Conservation (phyloP, 1,140 invertebrate genomes). For the Drosophila malerkotliana region DNA sequence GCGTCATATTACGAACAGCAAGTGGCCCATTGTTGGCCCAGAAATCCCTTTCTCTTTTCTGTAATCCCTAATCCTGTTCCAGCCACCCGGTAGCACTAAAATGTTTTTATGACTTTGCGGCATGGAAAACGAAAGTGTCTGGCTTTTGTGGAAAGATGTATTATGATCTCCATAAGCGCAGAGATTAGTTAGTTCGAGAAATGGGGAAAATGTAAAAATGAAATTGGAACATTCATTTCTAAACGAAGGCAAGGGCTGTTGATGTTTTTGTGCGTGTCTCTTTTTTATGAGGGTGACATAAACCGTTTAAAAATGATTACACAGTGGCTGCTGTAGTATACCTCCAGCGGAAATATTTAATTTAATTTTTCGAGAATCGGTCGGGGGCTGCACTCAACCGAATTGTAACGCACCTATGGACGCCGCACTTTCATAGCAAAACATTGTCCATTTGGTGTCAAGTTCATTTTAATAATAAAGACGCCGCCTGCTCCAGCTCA, state of each 20-base stretch:
- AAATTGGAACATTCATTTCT: background rate
- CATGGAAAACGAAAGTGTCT: conserved; percentile 54
- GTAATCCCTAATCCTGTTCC: conserved; percentile 24
- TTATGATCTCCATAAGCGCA: conserved; percentile 14
- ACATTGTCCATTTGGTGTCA: conserved; percentile 71
- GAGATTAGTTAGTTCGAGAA: conserved; percentile 48
- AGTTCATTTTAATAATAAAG: conserved; percentile 74
- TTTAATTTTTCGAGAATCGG: conserved; percentile 38
- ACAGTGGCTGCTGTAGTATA: conserved; percentile 6
- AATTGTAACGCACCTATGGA: conserved; percentile 52
- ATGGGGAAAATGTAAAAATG: background rate
- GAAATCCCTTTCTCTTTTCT: conserved; percentile 6
- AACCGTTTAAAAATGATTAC: conserved; percentile 41
- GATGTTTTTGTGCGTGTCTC: conserved; percentile 29
- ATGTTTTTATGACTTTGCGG: conserved; percentile 63
- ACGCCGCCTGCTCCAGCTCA: conserved; percentile 33
- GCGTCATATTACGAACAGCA: conserved; percentile 75
- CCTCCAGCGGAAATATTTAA: conserved; percentile 62
- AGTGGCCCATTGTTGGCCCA: conserved; percentile 45
- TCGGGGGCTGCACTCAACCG: conserved; percentile 29
- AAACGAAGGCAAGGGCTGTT: conserved; percentile 2
- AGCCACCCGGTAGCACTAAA: conserved; percentile 39
- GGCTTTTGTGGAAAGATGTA: conserved; percentile 15
- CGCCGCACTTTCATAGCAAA: conserved; percentile 59
- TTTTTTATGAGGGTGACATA: conserved; percentile 53